These are phyloP conservation scores for Sebastes nivosus DNA, from an alignment of 2,797 vertebrate species.

Conservation along the genomic window DNA sequence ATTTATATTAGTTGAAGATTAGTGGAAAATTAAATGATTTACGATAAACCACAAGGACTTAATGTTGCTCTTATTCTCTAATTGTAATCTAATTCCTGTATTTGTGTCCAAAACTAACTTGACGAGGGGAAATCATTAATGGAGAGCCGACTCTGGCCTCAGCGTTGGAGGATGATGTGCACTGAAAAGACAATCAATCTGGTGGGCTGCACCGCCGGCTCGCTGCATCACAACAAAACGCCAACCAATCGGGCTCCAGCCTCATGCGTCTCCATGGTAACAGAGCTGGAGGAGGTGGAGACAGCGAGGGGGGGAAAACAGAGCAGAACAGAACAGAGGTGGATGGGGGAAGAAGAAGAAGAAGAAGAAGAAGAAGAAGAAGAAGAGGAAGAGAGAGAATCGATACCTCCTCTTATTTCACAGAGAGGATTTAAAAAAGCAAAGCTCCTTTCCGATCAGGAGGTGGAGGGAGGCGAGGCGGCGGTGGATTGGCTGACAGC, in stretches of 20 bases:
- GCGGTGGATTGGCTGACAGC: conserved; percentile 8
- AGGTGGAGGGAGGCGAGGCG: not conserved
- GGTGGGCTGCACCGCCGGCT: conserved; percentile 72
- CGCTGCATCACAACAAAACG: conserved; percentile 78
- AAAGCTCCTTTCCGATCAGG: conserved; percentile 16
- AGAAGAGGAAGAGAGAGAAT: conserved; percentile 33
- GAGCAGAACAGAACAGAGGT: conserved; percentile 43
- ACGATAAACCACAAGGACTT: not conserved
- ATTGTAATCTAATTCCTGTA: not conserved
- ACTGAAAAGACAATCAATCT: conserved; percentile 64
- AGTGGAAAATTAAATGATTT: not conserved
- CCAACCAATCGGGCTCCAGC: conserved; percentile 79
- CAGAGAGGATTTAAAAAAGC: conserved; percentile 32
- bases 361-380: conserved; percentile 3
- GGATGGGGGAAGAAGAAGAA: conserved; percentile 20
- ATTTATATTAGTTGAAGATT: not conserved
- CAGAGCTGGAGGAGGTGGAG: conserved; percentile 83
- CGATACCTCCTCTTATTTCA: conserved; percentile 57
- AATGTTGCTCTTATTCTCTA: too few species aligned
- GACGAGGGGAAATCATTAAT: not conserved
- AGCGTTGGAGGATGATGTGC: not conserved
- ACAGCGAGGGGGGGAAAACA: conserved; percentile 10
- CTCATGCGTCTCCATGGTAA: conserved; percentile 91
- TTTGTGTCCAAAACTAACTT: not conserved
- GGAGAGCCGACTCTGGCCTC: conserved; percentile 9